These are phyloP conservation scores for Noctua janthe DNA, from an alignment of 2,888 invertebrate genomes.

Conservation along the genomic window DNA sequence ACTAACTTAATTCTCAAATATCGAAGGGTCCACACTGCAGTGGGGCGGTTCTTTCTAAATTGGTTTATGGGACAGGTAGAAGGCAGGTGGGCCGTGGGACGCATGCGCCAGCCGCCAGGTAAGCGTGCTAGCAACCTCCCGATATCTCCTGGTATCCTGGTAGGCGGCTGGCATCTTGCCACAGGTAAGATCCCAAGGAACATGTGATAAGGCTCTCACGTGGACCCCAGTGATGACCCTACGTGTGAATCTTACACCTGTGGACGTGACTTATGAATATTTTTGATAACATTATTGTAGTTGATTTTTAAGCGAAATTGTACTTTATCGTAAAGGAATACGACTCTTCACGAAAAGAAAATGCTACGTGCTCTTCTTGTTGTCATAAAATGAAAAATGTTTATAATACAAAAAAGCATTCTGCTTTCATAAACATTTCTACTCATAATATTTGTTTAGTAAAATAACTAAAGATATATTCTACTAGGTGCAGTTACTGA, in stretches of 20 bases:
- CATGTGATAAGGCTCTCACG: constrained; percentile 82
- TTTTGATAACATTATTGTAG: constrained; percentile 29
- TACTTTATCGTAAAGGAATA: constrained; percentile 42
- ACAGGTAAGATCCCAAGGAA: constrained; percentile 88
- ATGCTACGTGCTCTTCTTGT: background rate
- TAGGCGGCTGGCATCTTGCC: constrained; percentile 90
- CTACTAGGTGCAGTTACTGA: constrained; percentile 11
- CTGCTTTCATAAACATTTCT: constrained; percentile 18
- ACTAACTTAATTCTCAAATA: constrained; percentile 52
- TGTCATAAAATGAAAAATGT: constrained; percentile 9
- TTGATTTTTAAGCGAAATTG: constrained; percentile 21
- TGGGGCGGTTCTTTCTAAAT: constrained; percentile 70
- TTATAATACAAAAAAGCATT: background rate
- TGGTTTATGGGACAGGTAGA: constrained; percentile 81
- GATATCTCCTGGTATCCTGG: constrained; percentile 79
- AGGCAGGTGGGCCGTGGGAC: constrained; percentile 85
- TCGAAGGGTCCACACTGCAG: constrained; percentile 33
- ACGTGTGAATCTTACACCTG: constrained; percentile 57
- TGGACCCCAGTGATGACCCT: constrained; percentile 79
- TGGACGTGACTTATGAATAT: constrained; percentile 36
- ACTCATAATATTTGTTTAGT: constrained; percentile 17
- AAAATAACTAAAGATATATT: constrained; percentile 1
- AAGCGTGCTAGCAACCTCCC: constrained; percentile 74
- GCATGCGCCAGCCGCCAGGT: constrained; percentile 90
- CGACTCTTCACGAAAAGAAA: background rate